phyloP scores from a whole-genome alignment of 2,888 invertebrate genomes.

The Lobophora halterata region DNA sequence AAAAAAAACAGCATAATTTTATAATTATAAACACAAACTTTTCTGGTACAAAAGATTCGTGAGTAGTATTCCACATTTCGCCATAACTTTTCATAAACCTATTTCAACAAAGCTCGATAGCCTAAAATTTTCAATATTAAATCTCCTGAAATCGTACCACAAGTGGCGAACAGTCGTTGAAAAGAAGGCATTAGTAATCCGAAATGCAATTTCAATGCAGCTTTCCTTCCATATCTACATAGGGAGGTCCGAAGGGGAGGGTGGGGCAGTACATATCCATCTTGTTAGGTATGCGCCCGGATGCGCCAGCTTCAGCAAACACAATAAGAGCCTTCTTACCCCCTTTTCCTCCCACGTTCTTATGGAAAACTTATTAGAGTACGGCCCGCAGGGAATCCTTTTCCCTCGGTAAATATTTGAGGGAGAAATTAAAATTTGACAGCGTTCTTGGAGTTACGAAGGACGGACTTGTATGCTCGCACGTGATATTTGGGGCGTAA shows the following conservation, averaged over 20 bases:
- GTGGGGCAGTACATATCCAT: constrained; percentile 69
- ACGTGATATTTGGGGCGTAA: constrained; percentile 78
- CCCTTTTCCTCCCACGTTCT: constrained; percentile 53
- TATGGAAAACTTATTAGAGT: constrained; percentile 81
- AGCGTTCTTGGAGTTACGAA: constrained; percentile 67
- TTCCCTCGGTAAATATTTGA: constrained; percentile 81
- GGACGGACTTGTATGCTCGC: constrained; percentile 70
- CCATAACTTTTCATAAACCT: too few relatives aligned
- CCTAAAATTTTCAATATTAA: constrained; percentile 10
- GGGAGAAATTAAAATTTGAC: constrained; percentile 81
- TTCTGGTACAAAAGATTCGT: too few relatives aligned
- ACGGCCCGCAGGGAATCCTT: constrained; percentile 79
- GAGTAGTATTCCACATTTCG: too few relatives aligned
- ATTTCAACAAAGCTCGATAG: constrained; percentile 4
- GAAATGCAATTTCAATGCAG: constrained; percentile 79
- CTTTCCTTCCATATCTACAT: constrained; percentile 55
- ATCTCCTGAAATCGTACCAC: constrained; percentile 19
- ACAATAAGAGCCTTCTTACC: constrained; percentile 76
- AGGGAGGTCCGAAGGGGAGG: constrained; percentile 68
- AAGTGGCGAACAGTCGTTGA: constrained; percentile 44
- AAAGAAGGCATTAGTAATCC: constrained; percentile 72
- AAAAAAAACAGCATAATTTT: too few relatives aligned
- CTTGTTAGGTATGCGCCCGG: constrained; percentile 80
- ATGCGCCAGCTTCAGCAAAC: constrained; percentile 80
- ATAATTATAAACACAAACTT: too few relatives aligned